Base-by-base conservation (phyloP, 2,113 vertebrate genomes). In the Dasyprocta punctata region DNA sequence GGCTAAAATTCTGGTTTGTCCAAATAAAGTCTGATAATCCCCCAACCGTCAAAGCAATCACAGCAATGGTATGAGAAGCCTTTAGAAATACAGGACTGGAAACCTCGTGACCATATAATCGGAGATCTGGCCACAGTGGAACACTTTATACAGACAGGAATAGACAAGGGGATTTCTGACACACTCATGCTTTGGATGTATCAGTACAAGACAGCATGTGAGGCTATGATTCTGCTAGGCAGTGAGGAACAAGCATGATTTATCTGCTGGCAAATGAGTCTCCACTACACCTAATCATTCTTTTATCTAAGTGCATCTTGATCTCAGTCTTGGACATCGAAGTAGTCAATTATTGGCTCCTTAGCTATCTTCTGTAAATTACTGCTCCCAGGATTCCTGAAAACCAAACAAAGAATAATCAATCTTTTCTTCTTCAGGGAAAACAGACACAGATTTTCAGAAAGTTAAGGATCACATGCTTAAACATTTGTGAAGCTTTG, bases 281-380 rank as follows among this genome's bases (percentile, higher is more conserved):
- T 97, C 89, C 80, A 81, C 60, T 73, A 90, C 71, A 89, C 54
- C 85, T 86, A 93, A 85, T 86, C 54, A 89, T 49, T 94, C 93
- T 89, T 92, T 96, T 38, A 63, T 92, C 93, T 88, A 95, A 97
- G 86, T 89, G 6, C 61, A 38, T 58, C 95, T 49, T 86, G 91
- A 86, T 92, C 78, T 99, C 97, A 99, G 98, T 99, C 99, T 97
- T 99, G 99, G 92, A 99, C 99, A 97, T 99, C 99, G 98, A 99
- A 99, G 98, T 99, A 99, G 98, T 99, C 99, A 77, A 99, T 99
- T 33, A 99, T 67, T 1, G 99, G 99, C 92, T 99, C 99, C 97
- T 99, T 99, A 56, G 98, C 93, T 78, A 98, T 98, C 98, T 99
- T 99, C 33, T 99, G 99, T 98, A 99, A 98, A 97, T 98, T 97